phyloP scores from a whole-genome alignment of 2,113 vertebrate species.

The Coturnix japonica region DNA sequence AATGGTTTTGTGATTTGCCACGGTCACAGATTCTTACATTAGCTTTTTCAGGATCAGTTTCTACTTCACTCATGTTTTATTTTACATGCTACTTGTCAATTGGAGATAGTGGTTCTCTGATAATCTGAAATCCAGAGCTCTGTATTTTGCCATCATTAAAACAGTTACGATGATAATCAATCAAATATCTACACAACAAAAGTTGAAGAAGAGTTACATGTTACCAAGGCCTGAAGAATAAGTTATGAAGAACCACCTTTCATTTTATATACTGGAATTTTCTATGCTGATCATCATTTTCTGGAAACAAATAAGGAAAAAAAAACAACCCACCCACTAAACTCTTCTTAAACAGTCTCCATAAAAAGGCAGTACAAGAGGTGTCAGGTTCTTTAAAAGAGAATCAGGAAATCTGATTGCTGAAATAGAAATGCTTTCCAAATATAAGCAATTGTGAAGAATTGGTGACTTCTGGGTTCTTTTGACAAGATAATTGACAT shows the following conservation, averaged over 20 bases:
- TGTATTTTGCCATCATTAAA: background rate
- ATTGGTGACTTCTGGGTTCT: background rate
- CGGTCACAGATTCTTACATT: background rate
- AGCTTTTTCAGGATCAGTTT: background rate
- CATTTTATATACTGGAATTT: background rate
- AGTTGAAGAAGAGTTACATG: background rate
- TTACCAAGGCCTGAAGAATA: background rate
- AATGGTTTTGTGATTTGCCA: background rate
- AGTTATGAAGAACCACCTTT: background rate
- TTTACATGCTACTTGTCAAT: background rate
- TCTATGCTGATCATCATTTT: background rate
- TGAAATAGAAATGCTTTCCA: background rate
- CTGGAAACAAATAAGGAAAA: background rate
- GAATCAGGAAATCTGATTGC: background rate
- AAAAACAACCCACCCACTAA: background rate
- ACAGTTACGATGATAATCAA: accelerated
- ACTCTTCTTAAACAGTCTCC: background rate
- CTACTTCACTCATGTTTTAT: background rate
- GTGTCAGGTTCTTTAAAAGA: background rate
- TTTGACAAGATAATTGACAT: background rate
- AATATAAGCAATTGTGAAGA: background rate
- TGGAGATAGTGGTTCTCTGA: background rate
- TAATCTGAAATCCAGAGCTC: background rate
- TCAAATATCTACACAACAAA: background rate
- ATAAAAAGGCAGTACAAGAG: background rate